Conservation (phyloP, 2,888 invertebrate genomes). For the Myopa testacea region DNA sequence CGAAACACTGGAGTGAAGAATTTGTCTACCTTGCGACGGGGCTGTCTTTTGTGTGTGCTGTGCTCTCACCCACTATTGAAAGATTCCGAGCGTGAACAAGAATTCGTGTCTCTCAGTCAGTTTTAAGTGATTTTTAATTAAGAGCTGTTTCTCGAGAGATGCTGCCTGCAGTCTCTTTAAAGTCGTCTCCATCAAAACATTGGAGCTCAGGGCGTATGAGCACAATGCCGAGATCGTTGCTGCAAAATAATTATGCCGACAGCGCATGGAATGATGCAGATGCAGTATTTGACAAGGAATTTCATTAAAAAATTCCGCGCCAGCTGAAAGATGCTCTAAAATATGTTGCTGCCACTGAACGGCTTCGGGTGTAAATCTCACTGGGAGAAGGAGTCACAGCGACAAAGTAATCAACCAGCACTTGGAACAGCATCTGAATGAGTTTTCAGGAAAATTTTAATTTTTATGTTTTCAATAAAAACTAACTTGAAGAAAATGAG, state of each 20-base stretch:
- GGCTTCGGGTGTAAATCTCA: neutral
- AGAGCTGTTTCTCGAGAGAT: neutral
- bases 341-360: neutral
- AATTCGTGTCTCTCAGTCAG: neutral
- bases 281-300: conserved; percentile 9
- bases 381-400: neutral
- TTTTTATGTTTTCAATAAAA: neutral
- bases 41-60: neutral
- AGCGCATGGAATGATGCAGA: conserved; percentile 13
- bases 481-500: neutral
- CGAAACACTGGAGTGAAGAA: neutral
- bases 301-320: conserved; percentile 17
- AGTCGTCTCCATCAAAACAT: neutral
- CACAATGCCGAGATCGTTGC: neutral
- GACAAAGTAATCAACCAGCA: neutral
- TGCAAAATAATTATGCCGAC: neutral
- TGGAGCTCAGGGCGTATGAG: neutral
- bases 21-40: neutral
- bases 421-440: too few species aligned
- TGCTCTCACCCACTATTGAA: too few species aligned
- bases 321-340: neutral
- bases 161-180: neutral
- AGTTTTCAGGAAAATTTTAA: neutral
- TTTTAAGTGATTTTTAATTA: neutral
- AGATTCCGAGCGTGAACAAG: neutral